Conservation (phyloP, 2,113 vertebrate species). For the Cephalopholis sonnerati region DNA sequence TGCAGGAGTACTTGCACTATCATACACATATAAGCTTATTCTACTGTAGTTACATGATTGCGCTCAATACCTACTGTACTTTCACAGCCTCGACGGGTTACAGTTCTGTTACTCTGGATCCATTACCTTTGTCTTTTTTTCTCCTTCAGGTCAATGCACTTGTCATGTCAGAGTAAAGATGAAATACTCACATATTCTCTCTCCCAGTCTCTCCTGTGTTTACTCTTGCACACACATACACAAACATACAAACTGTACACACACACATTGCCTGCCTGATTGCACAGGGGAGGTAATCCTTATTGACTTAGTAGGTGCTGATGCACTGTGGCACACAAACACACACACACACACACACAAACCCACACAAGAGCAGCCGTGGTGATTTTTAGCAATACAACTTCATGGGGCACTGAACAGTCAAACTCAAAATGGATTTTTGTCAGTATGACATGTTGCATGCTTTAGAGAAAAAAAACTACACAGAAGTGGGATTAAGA, state of each 20-base stretch:
- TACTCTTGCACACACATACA: slow-evolving; percentile 8
- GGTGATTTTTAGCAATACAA: slow-evolving; percentile 1
- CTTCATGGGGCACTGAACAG: background rate
- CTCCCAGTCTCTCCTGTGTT: background rate
- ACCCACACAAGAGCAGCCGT: background rate
- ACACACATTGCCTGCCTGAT: background rate
- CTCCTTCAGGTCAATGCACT: slow-evolving; percentile 44
- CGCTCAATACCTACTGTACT: background rate
- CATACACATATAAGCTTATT: background rate
- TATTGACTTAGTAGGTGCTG: slow-evolving; percentile 1
- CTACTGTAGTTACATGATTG: background rate
- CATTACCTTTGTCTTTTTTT: slow-evolving; percentile 15
- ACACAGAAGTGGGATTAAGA: background rate
- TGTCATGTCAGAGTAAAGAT: slow-evolving; percentile 40
- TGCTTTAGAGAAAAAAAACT: background rate
- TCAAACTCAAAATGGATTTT: background rate
- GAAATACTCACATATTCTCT: slow-evolving; percentile 1
- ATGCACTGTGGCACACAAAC: slow-evolving; percentile 3
- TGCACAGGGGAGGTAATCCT: slow-evolving; percentile 16
- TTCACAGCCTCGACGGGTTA: background rate
- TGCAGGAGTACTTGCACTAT: no score
- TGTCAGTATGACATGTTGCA: background rate
- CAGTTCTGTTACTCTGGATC: slow-evolving; percentile 13
- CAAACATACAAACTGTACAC: slow-evolving; percentile 1
- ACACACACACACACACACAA: background rate